These are phyloP conservation scores for Lycocorax pyrrhopterus DNA, from an alignment of 2,113 vertebrate species.

Conservation along the genomic window DNA sequence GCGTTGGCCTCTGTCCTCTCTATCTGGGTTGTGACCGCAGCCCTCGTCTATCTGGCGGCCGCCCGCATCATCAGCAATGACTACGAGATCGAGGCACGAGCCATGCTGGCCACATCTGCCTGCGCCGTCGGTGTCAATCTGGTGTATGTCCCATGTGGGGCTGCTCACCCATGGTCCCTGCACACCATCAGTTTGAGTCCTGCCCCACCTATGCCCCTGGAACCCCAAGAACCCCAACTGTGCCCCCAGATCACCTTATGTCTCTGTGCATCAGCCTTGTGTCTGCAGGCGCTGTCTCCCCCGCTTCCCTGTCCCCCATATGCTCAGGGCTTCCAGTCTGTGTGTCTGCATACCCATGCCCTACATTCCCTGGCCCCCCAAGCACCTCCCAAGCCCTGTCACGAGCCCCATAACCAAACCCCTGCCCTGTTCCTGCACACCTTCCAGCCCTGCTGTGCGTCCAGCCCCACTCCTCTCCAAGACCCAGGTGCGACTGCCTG, in stretches of 20 bases:
- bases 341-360: fast-evolving
- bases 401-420: fast-evolving
- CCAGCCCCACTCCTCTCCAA: background rate
- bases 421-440: background rate
- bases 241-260: background rate
- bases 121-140: conserved; percentile 89
- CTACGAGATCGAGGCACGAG: conserved; percentile 89
- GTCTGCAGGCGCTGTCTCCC: fast-evolving
- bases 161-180: fast-evolving
- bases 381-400: background rate
- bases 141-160: conserved; percentile 72
- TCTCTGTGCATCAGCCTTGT: background rate
- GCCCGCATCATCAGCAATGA: conserved; percentile 87
- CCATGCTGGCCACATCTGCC: conserved; percentile 91
- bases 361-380: too few species aligned
- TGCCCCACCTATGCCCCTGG: background rate
- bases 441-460: background rate
- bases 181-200: fast-evolving
- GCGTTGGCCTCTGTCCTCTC: conserved; percentile 89
- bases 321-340: fast-evolving
- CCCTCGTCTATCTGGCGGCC: conserved; percentile 89
- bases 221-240: background rate
- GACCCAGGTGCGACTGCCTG: too few species aligned
- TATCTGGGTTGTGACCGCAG: conserved; percentile 92
- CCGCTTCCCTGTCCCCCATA: background rate